Percentiles rank a stretch among this genome's conserved stretches.
Conservation (phyloP, 2,888 invertebrate genomes). For the Sphaerophoria rueppellii region DNA sequence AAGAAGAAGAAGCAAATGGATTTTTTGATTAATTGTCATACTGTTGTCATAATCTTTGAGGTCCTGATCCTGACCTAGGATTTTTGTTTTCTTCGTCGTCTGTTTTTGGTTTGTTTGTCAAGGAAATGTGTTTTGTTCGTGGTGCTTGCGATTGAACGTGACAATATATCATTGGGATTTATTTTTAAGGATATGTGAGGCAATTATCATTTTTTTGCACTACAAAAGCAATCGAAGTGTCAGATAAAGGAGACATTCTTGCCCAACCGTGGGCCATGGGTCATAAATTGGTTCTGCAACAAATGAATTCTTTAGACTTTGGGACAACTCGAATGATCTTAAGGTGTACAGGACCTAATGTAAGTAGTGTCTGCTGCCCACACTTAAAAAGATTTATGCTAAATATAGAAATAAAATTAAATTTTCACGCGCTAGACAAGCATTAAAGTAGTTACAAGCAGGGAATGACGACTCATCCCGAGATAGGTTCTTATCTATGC, state of each 20-base stretch:
- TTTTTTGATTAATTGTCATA: slow-evolving; percentile 71
- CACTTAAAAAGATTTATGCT: slow-evolving; percentile 54
- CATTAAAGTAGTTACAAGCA: not conserved
- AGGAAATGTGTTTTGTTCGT: slow-evolving; percentile 46
- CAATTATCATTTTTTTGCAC: slow-evolving; percentile 66
- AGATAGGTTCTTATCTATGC: slow-evolving; percentile 2
- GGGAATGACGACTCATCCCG: slow-evolving; percentile 24
- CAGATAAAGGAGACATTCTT: slow-evolving; percentile 68
- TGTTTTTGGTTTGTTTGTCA: not conserved
- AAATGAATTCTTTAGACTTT: slow-evolving; percentile 38
- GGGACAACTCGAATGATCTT: slow-evolving; percentile 42
- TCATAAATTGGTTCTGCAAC: slow-evolving; percentile 62
- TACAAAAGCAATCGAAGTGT: slow-evolving; percentile 66
- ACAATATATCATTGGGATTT: slow-evolving; percentile 70
- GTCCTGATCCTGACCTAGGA: slow-evolving; percentile 67
- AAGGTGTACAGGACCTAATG: not conserved
- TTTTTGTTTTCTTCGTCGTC: slow-evolving; percentile 17
- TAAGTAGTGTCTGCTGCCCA: slow-evolving; percentile 54
- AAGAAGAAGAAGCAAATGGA: slow-evolving; percentile 23
- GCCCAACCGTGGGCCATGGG: slow-evolving; percentile 30
- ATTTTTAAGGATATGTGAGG: slow-evolving; percentile 68
- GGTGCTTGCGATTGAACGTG: slow-evolving; percentile 48
- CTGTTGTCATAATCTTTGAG: slow-evolving; percentile 68
- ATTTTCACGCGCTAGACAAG: slow-evolving; percentile 43
- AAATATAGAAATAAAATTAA: slow-evolving; percentile 71